phyloP scores from a whole-genome alignment of 2,888 invertebrate genomes.

The Strigamia transsilvanica region DNA sequence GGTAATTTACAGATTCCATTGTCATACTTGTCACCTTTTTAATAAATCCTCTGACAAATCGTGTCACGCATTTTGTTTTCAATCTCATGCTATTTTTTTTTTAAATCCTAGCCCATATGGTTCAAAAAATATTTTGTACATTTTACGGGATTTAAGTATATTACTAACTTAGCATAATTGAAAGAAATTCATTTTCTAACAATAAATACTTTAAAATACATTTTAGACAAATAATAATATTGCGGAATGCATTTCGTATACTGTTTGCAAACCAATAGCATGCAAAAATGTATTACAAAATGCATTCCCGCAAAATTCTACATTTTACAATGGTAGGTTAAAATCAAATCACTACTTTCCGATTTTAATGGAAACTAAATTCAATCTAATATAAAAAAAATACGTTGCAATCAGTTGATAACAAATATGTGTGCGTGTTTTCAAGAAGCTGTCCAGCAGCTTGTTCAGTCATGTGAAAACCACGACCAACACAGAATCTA shows the following conservation, averaged over 20 bases:
- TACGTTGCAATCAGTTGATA: not conserved
- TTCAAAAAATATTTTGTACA: too few relatives aligned
- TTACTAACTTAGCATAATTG: too few relatives aligned
- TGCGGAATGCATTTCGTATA: too few relatives aligned
- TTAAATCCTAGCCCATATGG: not conserved
- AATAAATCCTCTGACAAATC: conserved; percentile 17
- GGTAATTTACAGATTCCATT: conserved; percentile 22
- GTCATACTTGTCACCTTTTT: conserved; percentile 21
- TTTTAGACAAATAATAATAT: too few relatives aligned
- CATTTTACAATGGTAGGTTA: too few relatives aligned
- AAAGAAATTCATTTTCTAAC: not conserved
- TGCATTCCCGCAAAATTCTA: too few relatives aligned
- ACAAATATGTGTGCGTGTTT: not conserved
- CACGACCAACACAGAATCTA: conserved; percentile 29
- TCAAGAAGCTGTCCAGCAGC: not conserved
- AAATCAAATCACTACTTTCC: too few relatives aligned
- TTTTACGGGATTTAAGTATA: too few relatives aligned
- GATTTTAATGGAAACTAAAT: not conserved
- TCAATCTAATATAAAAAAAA: not conserved
- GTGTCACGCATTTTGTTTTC: not conserved
- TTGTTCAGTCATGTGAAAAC: conserved; percentile 17
- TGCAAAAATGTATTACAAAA: too few relatives aligned
- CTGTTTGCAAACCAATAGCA: too few relatives aligned
- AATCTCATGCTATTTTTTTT: not conserved
- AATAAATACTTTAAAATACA: too few relatives aligned